A percentile compares a stretch with the other conserved stretches of the same genome.
These are phyloP conservation scores for Ormyrus pomaceus DNA, from an alignment of 2,888 invertebrate species.

Conservation along the genomic window DNA sequence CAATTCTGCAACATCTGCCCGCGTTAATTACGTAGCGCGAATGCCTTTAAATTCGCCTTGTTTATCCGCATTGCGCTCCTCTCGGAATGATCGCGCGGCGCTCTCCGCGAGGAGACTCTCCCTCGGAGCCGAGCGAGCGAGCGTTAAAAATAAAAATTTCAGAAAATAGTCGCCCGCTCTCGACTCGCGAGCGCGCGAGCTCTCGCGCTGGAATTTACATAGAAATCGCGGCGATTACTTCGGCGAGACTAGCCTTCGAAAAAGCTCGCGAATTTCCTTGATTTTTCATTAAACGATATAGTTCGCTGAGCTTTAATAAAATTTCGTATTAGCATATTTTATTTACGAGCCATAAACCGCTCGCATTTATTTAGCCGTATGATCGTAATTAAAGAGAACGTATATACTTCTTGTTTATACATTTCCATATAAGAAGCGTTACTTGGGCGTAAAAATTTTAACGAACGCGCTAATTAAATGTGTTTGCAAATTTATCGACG, in stretches of 20 bases:
- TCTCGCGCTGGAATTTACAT: too few relatives aligned
- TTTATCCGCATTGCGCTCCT: conserved; percentile 9
- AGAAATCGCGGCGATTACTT: too few relatives aligned
- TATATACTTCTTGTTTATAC: not conserved
- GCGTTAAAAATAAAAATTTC: too few relatives aligned
- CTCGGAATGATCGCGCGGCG: too few relatives aligned
- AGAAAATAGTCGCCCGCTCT: too few relatives aligned
- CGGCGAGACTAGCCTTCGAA: too few relatives aligned
- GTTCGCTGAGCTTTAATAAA: conserved; percentile 3
- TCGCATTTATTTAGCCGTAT: conserved; percentile 11
- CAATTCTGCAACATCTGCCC: conserved; percentile 22
- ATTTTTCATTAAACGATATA: too few relatives aligned
- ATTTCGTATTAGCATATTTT: conserved; percentile 24
- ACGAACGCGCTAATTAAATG: conserved; percentile 17
- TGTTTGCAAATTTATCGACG: not conserved
- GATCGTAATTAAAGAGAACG: not conserved
- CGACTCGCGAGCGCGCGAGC: too few relatives aligned
- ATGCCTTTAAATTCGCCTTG: conserved; percentile 30
- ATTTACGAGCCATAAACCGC: conserved; percentile 28
- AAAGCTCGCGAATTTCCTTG: too few relatives aligned
- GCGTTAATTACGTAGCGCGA: conserved; percentile 7
- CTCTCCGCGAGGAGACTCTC: too few relatives aligned
- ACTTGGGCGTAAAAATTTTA: conserved; percentile 1
- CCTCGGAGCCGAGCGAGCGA: too few relatives aligned
- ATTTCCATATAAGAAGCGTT: not conserved